phyloP scores from a whole-genome alignment of 2,888 invertebrate species.

The Trachelus stipa region DNA sequence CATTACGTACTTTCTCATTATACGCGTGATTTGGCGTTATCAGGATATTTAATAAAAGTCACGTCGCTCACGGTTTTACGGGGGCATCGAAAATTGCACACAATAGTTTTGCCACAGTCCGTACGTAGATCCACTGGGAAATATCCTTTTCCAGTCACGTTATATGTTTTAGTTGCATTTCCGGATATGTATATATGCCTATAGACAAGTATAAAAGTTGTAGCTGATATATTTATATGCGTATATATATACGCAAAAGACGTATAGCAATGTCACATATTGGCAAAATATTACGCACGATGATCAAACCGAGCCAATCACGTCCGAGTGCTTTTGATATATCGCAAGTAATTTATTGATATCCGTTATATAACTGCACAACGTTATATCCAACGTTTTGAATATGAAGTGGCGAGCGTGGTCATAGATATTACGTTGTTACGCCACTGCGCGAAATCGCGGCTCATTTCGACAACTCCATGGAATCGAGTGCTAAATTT shows the following conservation, averaged over 20 bases:
- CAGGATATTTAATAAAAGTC: not conserved
- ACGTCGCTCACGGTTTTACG: not conserved
- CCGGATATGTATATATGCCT: not conserved
- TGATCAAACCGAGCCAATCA: constrained; percentile 30
- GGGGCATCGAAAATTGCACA: not conserved
- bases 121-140: constrained; percentile 16
- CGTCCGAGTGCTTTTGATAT: constrained; percentile 32
- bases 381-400: constrained; percentile 21
- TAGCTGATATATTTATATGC: not conserved
- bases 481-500: constrained; percentile 16
- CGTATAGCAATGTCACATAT: constrained; percentile 16
- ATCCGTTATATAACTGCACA: not conserved
- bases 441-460: constrained; percentile 29
- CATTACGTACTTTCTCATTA: not conserved
- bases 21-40: too few species aligned
- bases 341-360: constrained; percentile 34
- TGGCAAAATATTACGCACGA: constrained; percentile 25
- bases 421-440: constrained; percentile 15
- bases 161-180: not conserved
- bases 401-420: constrained; percentile 21
- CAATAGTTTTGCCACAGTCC: constrained; percentile 12
- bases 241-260: not conserved
- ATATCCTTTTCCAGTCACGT: constrained; percentile 17
- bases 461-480: constrained; percentile 31
- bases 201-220: not conserved